phyloP scores from a whole-genome alignment of 1,140 invertebrate species.

The Ceratoteleas bidentatus region DNA sequence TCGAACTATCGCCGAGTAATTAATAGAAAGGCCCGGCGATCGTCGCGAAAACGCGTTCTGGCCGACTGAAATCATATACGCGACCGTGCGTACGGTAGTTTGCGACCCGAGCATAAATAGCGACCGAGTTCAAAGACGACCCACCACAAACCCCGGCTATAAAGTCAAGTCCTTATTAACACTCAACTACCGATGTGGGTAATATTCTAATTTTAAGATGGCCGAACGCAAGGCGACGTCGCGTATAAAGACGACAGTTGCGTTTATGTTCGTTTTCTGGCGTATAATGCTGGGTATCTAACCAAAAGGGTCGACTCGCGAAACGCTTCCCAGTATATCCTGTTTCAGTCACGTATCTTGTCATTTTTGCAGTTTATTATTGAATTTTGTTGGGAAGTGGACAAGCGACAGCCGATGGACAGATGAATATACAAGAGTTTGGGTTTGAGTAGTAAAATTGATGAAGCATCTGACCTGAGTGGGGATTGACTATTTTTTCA shows the following conservation, averaged over 20 bases:
- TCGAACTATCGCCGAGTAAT: slow-evolving; percentile 29
- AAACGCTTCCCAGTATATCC: slow-evolving; percentile 55
- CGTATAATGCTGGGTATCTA: slow-evolving; percentile 47
- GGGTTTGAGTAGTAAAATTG: too few relatives aligned
- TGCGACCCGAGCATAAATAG: slow-evolving; percentile 58
- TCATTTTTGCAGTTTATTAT: too few relatives aligned
- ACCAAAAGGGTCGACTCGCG: slow-evolving; percentile 21
- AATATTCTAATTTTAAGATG: slow-evolving; percentile 67
- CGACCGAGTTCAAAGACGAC: slow-evolving; percentile 50
- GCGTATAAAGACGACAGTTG: slow-evolving; percentile 60
- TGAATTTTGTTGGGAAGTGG: too few relatives aligned
- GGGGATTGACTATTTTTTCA: too few relatives aligned
- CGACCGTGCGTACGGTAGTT: slow-evolving; percentile 48
- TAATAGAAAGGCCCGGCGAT: slow-evolving; percentile 36
- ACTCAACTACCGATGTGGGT: slow-evolving; percentile 54
- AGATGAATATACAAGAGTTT: too few relatives aligned
- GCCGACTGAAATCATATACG: slow-evolving; percentile 39
- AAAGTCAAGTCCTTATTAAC: slow-evolving; percentile 66
- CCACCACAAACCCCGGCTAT: slow-evolving; percentile 55
- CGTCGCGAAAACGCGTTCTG: slow-evolving; percentile 6
- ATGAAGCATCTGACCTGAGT: too few relatives aligned
- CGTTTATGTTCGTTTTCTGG: slow-evolving; percentile 47
- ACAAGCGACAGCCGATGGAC: too few relatives aligned
- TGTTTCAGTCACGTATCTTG: slow-evolving; percentile 29
- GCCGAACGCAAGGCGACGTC: slow-evolving; percentile 34